Evolutionary conservation across 2,113 vertebrate genomes (phyloP).

Genomic region (Myiopsitta monachus): DNA sequence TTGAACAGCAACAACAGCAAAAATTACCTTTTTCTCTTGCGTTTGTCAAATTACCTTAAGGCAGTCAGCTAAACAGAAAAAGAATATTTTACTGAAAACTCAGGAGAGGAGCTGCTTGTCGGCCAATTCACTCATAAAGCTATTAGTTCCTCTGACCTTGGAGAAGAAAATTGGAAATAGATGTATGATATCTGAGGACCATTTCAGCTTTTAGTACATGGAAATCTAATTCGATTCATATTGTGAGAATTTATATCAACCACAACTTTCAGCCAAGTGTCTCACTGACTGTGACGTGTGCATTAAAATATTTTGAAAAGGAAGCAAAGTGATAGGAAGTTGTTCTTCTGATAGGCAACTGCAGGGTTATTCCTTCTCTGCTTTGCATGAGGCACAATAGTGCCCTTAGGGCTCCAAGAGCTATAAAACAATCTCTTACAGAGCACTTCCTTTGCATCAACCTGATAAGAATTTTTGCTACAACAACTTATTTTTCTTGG

Average conservation of each 20-base stretch:
- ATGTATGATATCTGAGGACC: not conserved
- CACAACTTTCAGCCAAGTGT: not conserved
- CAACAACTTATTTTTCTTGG: not conserved
- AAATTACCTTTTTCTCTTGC: not conserved
- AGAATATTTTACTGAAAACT: not conserved
- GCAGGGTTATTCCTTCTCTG: not conserved
- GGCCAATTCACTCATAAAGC: not conserved
- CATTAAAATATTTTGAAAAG: not conserved
- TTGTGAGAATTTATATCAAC: not conserved
- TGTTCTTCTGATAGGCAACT: not conserved
- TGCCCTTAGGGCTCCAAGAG: not conserved
- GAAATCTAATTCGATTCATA: not conserved
- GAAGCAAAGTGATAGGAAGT: not conserved
- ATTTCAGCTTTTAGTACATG: not conserved
- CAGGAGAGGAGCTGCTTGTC: not conserved
- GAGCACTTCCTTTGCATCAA: not conserved
- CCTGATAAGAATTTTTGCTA: not conserved
- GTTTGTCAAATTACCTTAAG: not conserved
- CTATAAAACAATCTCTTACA: not conserved
- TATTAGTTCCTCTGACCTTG: constrained; percentile 19
- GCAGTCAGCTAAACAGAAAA: not conserved
- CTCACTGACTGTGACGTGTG: not conserved
- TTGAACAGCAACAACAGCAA: not conserved
- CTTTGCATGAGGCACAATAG: not conserved
- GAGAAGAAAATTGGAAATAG: not conserved